Evolutionary conservation across 2,113 vertebrate species (phyloP).

Genomic region (Verasper variegatus): DNA sequence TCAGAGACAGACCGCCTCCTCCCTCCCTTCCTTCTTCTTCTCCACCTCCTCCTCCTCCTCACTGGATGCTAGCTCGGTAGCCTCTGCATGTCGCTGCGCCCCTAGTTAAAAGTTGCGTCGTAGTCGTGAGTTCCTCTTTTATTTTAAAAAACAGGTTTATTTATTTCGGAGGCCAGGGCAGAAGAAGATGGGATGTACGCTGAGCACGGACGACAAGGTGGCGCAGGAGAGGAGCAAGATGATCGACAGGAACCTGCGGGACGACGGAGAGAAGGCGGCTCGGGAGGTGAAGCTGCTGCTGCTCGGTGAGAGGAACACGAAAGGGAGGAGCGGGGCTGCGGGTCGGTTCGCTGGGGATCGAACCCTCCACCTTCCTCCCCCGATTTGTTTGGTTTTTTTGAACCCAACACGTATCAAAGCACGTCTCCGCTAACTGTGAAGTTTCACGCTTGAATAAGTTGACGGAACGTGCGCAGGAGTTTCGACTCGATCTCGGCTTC

Average conservation of each 20-base stretch:
- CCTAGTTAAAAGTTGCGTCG: slow-evolving; percentile 61
- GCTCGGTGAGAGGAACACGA: slow-evolving; percentile 87
- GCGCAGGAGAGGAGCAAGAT: slow-evolving; percentile 97
- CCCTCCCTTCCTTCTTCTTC: slow-evolving; percentile 18
- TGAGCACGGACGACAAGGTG: slow-evolving; percentile 96
- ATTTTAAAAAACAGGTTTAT: background rate
- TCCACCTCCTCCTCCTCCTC: slow-evolving; percentile 22
- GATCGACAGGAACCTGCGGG: slow-evolving; percentile 96
- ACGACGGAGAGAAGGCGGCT: slow-evolving; percentile 96
- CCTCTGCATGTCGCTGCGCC: slow-evolving; percentile 65
- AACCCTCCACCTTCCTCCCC: background rate
- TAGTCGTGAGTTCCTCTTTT: slow-evolving; percentile 20
- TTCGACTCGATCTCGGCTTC: slow-evolving; percentile 18
- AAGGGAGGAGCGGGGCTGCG: slow-evolving; percentile 14
- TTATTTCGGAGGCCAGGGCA: slow-evolving; percentile 32
- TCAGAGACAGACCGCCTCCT: slow-evolving; percentile 44
- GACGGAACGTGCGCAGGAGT: background rate
- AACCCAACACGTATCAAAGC: background rate
- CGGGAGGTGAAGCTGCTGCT: slow-evolving; percentile 97
- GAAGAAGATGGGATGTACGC: slow-evolving; percentile 92
- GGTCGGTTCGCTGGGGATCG: no score
- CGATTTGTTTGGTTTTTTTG: background rate
- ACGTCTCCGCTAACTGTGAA: background rate
- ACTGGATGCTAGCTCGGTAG: slow-evolving; percentile 78
- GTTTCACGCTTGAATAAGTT: background rate